phyloP scores from a whole-genome alignment of 2,113 vertebrate species.

The Trinectes maculatus region DNA sequence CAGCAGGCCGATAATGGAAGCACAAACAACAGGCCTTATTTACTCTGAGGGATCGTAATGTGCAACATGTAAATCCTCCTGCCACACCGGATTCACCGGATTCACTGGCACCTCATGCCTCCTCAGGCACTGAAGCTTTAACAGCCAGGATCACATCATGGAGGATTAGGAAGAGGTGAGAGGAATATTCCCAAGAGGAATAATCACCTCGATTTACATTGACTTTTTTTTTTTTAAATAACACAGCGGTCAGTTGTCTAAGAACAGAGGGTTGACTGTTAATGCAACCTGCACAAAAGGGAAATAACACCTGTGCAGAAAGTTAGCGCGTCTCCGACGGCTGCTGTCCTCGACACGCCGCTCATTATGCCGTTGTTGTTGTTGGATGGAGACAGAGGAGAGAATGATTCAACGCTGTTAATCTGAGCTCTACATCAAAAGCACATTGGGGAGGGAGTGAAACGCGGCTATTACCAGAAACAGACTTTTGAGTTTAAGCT shows the following conservation, averaged over 20 bases:
- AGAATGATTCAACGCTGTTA: constrained; percentile 66
- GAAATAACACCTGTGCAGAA: constrained; percentile 14
- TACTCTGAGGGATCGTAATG: constrained; percentile 52
- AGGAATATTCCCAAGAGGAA: constrained; percentile 26
- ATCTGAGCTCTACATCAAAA: constrained; percentile 76
- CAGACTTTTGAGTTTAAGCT: constrained; percentile 79
- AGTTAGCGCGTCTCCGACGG: constrained; percentile 3
- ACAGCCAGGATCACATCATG: constrained; percentile 23
- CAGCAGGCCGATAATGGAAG: constrained; percentile 57
- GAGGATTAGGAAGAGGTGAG: constrained; percentile 42
- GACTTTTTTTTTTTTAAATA: constrained; percentile 1
- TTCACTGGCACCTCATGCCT: constrained; percentile 42
- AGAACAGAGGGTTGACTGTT: neutral
- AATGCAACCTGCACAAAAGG: constrained; percentile 23
- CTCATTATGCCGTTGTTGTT: constrained; percentile 60
- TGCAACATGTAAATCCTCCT: constrained; percentile 49
- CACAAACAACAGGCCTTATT: constrained; percentile 66
- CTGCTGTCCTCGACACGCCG: constrained; percentile 40
- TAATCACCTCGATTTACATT: constrained; percentile 27
- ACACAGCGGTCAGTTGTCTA: constrained; percentile 25
- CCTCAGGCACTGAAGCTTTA: constrained; percentile 25
- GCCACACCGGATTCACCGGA: constrained; percentile 16
- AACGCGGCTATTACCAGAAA: constrained; percentile 77
- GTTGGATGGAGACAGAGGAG: constrained; percentile 55
- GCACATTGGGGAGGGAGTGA: constrained; percentile 60